Percentiles rank a stretch among this genome's conserved stretches.
Evolutionary conservation across 2,888 invertebrate species (phyloP).

Genomic region (Lasioglossum malachurum): DNA sequence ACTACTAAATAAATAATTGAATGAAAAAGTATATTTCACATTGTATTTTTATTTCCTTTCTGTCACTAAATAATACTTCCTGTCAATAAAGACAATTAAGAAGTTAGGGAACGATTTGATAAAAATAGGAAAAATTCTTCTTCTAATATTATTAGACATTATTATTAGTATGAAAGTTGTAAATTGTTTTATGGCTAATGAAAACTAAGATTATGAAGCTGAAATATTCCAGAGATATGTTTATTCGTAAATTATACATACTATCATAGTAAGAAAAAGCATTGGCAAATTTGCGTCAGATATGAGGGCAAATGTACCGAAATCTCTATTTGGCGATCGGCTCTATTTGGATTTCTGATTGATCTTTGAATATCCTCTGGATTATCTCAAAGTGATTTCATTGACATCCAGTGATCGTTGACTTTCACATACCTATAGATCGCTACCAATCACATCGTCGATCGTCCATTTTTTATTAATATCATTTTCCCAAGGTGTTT

Average conservation of each 20-base stretch:
- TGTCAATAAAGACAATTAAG: background rate
- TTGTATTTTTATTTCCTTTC: background rate
- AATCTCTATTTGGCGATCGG: background rate
- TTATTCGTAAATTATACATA: background rate
- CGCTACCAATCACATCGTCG: background rate
- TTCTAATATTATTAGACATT: background rate
- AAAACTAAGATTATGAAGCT: background rate
- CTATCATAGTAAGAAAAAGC: background rate
- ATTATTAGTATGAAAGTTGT: background rate
- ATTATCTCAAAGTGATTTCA: background rate
- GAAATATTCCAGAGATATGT: background rate
- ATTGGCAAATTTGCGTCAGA: background rate
- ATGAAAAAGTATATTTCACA: background rate
- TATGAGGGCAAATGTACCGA: background rate
- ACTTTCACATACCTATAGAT: background rate
- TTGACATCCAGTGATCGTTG: background rate
- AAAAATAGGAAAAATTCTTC: background rate
- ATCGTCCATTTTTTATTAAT: background rate
- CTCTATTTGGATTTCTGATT: background rate
- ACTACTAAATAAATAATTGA: background rate
- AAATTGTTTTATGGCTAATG: background rate
- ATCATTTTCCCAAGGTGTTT: background rate
- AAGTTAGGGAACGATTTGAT: background rate
- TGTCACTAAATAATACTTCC: background rate
- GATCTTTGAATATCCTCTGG: background rate